Evolutionary conservation across 2,797 vertebrate species (phyloP).

Genomic region (Neoniphon sammara): DNA sequence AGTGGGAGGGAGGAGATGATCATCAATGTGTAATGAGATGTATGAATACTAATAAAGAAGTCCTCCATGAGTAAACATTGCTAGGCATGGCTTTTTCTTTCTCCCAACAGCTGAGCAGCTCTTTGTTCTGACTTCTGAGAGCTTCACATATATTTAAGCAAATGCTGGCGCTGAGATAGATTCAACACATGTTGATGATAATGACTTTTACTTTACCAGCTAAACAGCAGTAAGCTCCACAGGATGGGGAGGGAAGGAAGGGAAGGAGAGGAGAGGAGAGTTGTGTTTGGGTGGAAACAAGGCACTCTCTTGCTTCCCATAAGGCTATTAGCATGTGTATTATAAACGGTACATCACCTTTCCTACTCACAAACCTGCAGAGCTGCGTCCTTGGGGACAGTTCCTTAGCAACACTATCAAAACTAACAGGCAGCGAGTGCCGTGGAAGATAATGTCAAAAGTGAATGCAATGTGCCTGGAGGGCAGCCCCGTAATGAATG

Average conservation of each 20-base stretch:
- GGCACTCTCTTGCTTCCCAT: conserved; percentile 51
- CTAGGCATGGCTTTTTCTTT: conserved; percentile 35
- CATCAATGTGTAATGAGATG: conserved; percentile 64
- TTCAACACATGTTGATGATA: conserved; percentile 60
- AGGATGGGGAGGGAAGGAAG: conserved; percentile 35
- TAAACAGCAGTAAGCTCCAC: conserved; percentile 50
- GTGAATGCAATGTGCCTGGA: conserved; percentile 42
- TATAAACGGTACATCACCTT: conserved; percentile 67
- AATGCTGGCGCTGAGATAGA: conserved; percentile 17
- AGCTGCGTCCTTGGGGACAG: conserved; percentile 71
- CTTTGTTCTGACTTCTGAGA: conserved; percentile 54
- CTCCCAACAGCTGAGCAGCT: conserved; percentile 22
- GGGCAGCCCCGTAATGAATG: conserved; percentile 52
- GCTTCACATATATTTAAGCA: conserved; percentile 26
- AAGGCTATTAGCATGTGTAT: conserved; percentile 78
- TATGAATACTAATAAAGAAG: conserved; percentile 65
- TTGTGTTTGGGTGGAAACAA: conserved; percentile 40
- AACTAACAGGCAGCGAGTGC: conserved; percentile 64
- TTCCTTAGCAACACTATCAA: conserved; percentile 81
- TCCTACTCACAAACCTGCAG: conserved; percentile 60
- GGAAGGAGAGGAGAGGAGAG: conserved; percentile 31
- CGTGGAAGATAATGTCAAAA: conserved; percentile 61
- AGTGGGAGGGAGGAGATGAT: conserved; percentile 37
- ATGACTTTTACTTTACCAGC: conserved; percentile 51
- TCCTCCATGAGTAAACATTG: conserved; percentile 57